A percentile compares a stretch with the other conserved stretches of the same genome.
Evolutionary conservation across 23 tunicate genomes (phyloP).

Genomic region (Trididemnum nubilum): DNA sequence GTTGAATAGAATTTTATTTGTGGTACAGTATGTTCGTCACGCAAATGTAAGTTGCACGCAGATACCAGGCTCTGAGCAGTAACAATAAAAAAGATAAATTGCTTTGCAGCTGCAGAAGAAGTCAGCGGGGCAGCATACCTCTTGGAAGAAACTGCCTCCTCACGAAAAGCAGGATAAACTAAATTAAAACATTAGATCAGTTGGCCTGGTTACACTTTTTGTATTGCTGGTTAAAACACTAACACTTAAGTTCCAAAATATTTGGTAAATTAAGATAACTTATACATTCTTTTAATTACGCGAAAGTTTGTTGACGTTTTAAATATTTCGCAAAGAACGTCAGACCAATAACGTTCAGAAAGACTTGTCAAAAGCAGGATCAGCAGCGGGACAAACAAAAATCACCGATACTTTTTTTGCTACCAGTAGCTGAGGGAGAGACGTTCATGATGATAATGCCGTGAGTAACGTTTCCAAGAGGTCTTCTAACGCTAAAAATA

Average conservation of each 20-base stretch:
- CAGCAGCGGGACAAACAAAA: conserved; percentile 27
- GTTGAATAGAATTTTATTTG: not conserved
- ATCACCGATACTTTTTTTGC: conserved; percentile 32
- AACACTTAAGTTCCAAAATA: not conserved
- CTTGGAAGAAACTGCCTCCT: not conserved
- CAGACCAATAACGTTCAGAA: conserved; percentile 18
- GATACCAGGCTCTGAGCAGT: conserved; percentile 11
- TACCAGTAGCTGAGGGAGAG: conserved; percentile 23
- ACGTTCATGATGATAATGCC: conserved; percentile 18
- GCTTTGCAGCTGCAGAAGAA: conserved; percentile 25
- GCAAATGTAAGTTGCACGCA: conserved; percentile 26
- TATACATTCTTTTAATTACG: conserved; percentile 15
- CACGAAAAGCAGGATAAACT: conserved; percentile 9
- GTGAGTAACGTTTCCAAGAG: conserved; percentile 17
- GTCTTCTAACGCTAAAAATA: conserved; percentile 17
- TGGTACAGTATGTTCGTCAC: not conserved
- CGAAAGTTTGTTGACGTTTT: conserved; percentile 24
- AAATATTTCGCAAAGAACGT: conserved; percentile 27
- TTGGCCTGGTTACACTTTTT: conserved; percentile 26
- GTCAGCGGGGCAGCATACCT: conserved; percentile 27
- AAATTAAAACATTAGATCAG: conserved; percentile 22
- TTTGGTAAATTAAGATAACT: conserved; percentile 7
- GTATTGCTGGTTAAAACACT: conserved; percentile 6
- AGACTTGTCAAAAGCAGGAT: conserved; percentile 23
- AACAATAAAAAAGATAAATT: conserved; percentile 9